Base-by-base conservation (phyloP, 2,888 invertebrate genomes). In the Cataglyphis cursor region DNA sequence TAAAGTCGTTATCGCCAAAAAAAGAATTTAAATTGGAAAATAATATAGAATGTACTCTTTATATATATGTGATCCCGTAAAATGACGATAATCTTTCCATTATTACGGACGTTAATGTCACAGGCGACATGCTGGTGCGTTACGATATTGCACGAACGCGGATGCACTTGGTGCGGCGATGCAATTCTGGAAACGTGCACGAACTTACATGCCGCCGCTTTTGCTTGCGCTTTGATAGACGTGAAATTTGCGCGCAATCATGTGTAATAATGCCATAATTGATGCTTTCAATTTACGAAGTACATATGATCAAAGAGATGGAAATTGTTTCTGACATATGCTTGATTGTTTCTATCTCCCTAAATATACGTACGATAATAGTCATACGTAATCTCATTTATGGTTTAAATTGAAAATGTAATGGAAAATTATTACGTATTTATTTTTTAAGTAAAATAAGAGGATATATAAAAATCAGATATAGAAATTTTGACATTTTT, bases 61-160 rank as follows among this genome's bases (percentile, higher is more conserved):
- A 8, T 35, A 5, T 35, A 6, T 35, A 35, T n/a, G n/a, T n/a
- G 0, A 35, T 57, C 12, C 38, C 2, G 24, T 54, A 24, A 54
- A 82, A 66, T 12, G 21, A 61, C 8, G n/a, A n/a, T 59, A 74
- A 70, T 57, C 59, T 51, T 38, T 48, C 6, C 15, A 51, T 51
- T 62, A 82, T 80, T 81, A 51, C 48, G 21, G 28, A 9, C 75
- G 59, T 62, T 83, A 83, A 66, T 59, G 41, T 54, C 21, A 28
- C 65, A 66, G 38, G 41, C 54, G 10, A 38, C 65, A 38, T 59
- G 31, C 12, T 12, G 31, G 38, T 48, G 44, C 35, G 9, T 31
- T 59, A 28, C 38, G 21, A 31, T 57, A 35, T 35, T 35, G 41
- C 75, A 44, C 31, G 41, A 59, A 78, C 10, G 41, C 41, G 59